Evolutionary conservation across 2,888 invertebrate genomes (phyloP), one percentile per base, ranked within the genome.

Genomic region (Ennomos quercinarius): DNA sequence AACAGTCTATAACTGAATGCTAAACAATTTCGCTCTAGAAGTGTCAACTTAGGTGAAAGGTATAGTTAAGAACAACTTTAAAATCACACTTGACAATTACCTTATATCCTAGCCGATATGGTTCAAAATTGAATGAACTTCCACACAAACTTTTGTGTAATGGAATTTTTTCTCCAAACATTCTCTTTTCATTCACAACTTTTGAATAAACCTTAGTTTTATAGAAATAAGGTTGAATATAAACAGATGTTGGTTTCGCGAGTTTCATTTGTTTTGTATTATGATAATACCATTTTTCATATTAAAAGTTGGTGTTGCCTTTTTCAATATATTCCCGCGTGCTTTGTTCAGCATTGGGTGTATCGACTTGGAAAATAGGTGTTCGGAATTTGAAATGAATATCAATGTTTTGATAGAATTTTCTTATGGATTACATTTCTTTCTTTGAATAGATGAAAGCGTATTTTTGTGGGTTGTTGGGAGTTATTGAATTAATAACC

Each of bases 271-370:
- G 67, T 76, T 83, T 58, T 49, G 53, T 53, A 84, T 84, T 64
- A 88, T 86, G 84, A 89, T 91, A 91, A 91, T 91, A 83, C 83
- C 85, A 90, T 91, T 91, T 91, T 91, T 91, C 91, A 87, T 86
- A 91, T 91, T 91, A 91, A 91, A 90, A 91, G 80, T 90, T 90
- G 80, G 64, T 83, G 78, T 80, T 65, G 70, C 62, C 74, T 76
- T 76, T 76, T 71, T 72, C 68, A 76, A 73, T 74, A 70, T 70
- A 71, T 68, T 76, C 82, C 71, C 78, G 56, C 34, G 64, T 51
- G 66, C 53, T 68, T 66, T 68, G 68, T 64, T 65, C 58, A 57
- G 61, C 48, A 59, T 68, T 61, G 59, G 57, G 60, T 54, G 64
- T 63, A 68, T 61, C 67, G 68, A 63, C 53, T 68, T 49, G 67